Conservation (phyloP, 2,888 invertebrate species). For the Megamerina dolium region DNA sequence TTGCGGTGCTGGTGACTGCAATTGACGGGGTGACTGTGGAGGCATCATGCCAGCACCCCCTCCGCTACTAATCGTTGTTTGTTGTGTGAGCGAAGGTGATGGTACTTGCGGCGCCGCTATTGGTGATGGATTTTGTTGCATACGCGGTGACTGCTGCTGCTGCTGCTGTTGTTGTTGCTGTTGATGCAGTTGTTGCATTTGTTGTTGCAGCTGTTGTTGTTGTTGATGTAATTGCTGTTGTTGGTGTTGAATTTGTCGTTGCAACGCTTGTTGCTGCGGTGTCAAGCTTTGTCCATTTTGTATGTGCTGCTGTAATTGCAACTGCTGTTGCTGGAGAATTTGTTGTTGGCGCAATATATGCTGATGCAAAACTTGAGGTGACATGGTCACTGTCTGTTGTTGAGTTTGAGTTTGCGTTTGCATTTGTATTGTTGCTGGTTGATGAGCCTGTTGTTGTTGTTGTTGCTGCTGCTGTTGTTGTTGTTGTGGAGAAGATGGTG, state of each 20-base stretch:
- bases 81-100: constrained; percentile 36
- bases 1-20: constrained; percentile 48
- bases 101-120: constrained; percentile 38
- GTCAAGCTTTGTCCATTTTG: constrained; percentile 41
- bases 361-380: constrained; percentile 36
- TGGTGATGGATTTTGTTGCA: constrained; percentile 46
- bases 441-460: constrained; percentile 35
- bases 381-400: constrained; percentile 37
- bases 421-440: constrained; percentile 22
- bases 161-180: constrained; percentile 49
- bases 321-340: constrained; percentile 38
- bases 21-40: constrained; percentile 44
- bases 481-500: constrained; percentile 24
- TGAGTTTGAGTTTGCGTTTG: constrained; percentile 35
- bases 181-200: constrained; percentile 38
- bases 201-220: constrained; percentile 48
- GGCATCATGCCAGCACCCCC: constrained; percentile 35
- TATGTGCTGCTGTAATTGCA: constrained; percentile 39
- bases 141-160: constrained; percentile 38
- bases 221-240: constrained; percentile 47
- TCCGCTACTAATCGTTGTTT: constrained; percentile 20
- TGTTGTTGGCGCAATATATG: constrained; percentile 39
- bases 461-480: constrained; percentile 34
- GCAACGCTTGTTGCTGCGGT: constrained; percentile 45
- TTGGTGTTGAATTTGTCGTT: constrained; percentile 56